Percentiles rank a stretch among this genome's conserved stretches.
phyloP scores from a whole-genome alignment of 2,797 vertebrate genomes.

The Mus caroli region DNA sequence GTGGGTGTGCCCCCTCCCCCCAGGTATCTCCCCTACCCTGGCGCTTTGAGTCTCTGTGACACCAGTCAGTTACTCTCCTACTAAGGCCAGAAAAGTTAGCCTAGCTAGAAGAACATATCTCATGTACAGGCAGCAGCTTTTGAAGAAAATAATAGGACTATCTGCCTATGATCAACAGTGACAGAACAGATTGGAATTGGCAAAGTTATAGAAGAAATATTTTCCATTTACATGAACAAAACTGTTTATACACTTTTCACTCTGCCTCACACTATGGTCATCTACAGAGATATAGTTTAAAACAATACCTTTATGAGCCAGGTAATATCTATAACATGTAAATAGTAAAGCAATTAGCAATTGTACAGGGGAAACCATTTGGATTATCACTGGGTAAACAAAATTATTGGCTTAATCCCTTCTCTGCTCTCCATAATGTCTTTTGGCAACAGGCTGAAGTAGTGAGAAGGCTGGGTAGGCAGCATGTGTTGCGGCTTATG shows the following conservation, averaged over 20 bases:
- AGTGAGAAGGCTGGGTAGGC: not conserved
- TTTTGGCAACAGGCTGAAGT: not conserved
- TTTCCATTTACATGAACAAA: not conserved
- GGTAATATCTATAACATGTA: slow-evolving; percentile 7
- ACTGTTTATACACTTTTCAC: not conserved
- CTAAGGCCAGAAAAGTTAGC: not conserved
- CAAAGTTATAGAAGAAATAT: not conserved
- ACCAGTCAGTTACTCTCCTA: not conserved
- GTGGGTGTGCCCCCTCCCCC: not conserved
- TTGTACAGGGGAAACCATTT: not conserved
- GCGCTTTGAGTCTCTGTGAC: not conserved
- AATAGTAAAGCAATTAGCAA: not conserved
- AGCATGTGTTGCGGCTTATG: not conserved
- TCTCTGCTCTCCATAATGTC: not conserved
- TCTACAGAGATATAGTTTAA: not conserved
- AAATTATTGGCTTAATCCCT: not conserved
- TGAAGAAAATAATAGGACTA: not conserved
- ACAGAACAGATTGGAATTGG: not conserved
- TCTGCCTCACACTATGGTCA: not conserved
- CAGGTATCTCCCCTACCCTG: not conserved
- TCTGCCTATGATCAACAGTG: not conserved
- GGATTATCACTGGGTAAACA: slow-evolving; percentile 11
- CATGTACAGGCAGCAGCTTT: not conserved
- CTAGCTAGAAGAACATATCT: not conserved
- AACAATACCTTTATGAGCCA: not conserved